phyloP scores from a whole-genome alignment of 2,797 vertebrate genomes.

The Chelon labrosus region DNA sequence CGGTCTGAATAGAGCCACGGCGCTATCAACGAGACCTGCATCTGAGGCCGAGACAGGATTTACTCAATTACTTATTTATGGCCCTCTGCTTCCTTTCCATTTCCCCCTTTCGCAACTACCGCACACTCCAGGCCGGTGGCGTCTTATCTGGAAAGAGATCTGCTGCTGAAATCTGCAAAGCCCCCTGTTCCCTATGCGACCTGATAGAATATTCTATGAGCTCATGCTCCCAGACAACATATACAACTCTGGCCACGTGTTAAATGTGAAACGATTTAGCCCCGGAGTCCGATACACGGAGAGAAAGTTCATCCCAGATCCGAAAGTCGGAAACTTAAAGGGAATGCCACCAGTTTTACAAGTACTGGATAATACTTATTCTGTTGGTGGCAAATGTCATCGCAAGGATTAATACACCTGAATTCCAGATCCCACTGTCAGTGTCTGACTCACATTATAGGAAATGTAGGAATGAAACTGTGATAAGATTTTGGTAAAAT shows the following conservation, averaged over 20 bases:
- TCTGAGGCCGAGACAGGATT: constrained; percentile 39
- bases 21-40: constrained; percentile 1
- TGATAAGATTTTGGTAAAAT: too few relatives aligned
- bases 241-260: neutral
- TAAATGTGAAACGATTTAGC: neutral
- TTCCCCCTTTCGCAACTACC: constrained; percentile 33
- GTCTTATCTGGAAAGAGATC: constrained; percentile 32
- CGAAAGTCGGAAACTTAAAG: neutral
- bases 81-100: constrained; percentile 43
- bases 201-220: constrained; percentile 28
- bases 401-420: too few relatives aligned
- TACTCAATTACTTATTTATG: constrained; percentile 54
- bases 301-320: neutral
- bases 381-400: too few relatives aligned
- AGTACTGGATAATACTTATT: neutral
- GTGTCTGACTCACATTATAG: too few relatives aligned
- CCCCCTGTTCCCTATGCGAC: neutral
- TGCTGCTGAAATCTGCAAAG: constrained; percentile 29
- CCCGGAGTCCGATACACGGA: neutral
- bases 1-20: constrained; percentile 27
- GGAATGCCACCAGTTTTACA: neutral
- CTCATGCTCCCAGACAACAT: constrained; percentile 24
- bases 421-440: too few relatives aligned
- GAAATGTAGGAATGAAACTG: too few relatives aligned
- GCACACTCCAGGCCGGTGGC: constrained; percentile 13